phyloP scores from a whole-genome alignment of 2,113 vertebrate species.

The Pachycephala philippinensis region DNA sequence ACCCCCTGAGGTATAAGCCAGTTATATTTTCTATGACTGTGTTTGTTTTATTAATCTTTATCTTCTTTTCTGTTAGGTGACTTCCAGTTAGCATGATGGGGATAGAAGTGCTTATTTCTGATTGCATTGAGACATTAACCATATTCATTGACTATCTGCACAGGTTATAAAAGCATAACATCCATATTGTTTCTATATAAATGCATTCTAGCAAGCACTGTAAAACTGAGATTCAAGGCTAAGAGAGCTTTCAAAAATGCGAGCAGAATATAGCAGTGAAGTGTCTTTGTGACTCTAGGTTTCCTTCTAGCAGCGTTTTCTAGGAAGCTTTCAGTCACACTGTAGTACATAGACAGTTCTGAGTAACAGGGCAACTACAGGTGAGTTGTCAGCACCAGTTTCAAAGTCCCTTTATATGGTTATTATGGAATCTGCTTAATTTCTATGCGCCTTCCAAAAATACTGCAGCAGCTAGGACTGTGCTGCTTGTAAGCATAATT shows the following conservation, averaged over 20 bases:
- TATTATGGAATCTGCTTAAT: not conserved
- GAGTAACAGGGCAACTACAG: not conserved
- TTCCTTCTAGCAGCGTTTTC: not conserved
- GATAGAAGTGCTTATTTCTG: not conserved
- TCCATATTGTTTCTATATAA: not conserved
- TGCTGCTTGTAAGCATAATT: not conserved
- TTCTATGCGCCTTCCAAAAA: not conserved
- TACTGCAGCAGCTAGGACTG: not conserved
- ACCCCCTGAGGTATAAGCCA: conserved; percentile 69
- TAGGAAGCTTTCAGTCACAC: not conserved
- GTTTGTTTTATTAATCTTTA: not conserved
- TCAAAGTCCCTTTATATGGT: not conserved
- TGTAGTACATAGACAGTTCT: not conserved
- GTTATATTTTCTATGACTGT: not conserved
- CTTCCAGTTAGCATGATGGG: not conserved
- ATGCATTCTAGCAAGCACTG: not conserved
- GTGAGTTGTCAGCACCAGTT: not conserved
- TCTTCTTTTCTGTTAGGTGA: not conserved
- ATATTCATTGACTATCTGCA: not conserved
- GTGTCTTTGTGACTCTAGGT: not conserved
- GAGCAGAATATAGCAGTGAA: not conserved
- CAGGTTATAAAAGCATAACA: not conserved
- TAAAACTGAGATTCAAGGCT: not conserved
- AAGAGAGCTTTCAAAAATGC: not conserved
- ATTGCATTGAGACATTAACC: not conserved